Conservation (phyloP, 92 coral and sea anemone genomes). For the Paragorgia papillata region DNA sequence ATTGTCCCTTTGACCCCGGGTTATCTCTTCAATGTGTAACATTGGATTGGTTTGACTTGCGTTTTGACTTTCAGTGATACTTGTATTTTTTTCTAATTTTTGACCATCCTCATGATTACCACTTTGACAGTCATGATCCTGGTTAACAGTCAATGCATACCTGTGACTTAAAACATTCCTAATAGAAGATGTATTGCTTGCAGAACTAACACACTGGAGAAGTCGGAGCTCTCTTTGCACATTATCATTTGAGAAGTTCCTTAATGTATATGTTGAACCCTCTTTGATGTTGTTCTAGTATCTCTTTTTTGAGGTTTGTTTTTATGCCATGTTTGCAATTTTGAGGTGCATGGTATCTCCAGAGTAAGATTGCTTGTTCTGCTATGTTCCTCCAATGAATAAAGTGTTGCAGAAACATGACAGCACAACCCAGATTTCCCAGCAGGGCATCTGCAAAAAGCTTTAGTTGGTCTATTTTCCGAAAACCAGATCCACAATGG, state of each 20-base stretch:
- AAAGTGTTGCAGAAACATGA: conserved; percentile 25
- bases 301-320: conserved; percentile 22
- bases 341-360: conserved; percentile 10
- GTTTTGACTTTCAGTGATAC: neutral
- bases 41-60: conserved; percentile 9
- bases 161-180: conserved; percentile 26
- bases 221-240: conserved; percentile 29
- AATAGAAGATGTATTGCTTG: conserved; percentile 11
- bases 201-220: conserved; percentile 33
- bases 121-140: conserved; percentile 27
- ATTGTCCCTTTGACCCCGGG: conserved; percentile 23
- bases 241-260: conserved; percentile 4
- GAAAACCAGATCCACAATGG: conserved; percentile 12
- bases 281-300: conserved; percentile 7
- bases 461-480: conserved; percentile 26
- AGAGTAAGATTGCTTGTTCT: neutral
- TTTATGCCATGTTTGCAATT: conserved; percentile 18
- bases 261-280: neutral
- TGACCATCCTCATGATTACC: conserved; percentile 27
- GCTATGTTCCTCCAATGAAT: conserved; percentile 33
- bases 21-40: conserved; percentile 25
- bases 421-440: conserved; percentile 24
- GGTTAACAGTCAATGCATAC: conserved; percentile 35
- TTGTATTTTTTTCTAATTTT: conserved; percentile 15
- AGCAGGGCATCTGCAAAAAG: conserved; percentile 42